These are phyloP conservation scores for Nezara viridula DNA, from an alignment of 2,888 invertebrate genomes.

Conservation along the genomic window DNA sequence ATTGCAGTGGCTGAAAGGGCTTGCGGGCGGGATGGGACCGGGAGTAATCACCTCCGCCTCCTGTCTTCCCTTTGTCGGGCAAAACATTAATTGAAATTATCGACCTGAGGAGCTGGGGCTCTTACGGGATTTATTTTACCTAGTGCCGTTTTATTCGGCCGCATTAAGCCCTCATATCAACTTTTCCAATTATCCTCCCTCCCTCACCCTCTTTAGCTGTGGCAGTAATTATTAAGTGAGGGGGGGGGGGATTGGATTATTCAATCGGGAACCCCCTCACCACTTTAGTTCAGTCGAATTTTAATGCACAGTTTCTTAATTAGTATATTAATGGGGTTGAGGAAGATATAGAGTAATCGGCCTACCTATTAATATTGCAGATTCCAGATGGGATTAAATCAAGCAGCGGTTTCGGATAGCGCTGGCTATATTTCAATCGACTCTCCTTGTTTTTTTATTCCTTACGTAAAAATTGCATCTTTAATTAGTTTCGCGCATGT, in stretches of 20 bases:
- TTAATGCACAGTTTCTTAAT: slow-evolving; percentile 42
- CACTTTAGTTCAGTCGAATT: slow-evolving; percentile 35
- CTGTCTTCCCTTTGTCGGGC: slow-evolving; percentile 57
- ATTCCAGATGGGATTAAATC: not conserved
- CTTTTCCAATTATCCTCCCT: slow-evolving; percentile 54
- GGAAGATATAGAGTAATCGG: not conserved
- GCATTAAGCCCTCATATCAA: slow-evolving; percentile 57
- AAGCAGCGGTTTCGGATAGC: not conserved
- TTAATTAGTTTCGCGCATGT: no score
- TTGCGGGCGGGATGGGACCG: not conserved
- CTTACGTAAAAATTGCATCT: no score
- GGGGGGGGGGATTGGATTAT: slow-evolving; percentile 42
- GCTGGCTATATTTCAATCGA: no score
- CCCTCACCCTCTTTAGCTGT: slow-evolving; percentile 22
- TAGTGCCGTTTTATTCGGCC: slow-evolving; percentile 52
- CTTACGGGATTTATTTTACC: slow-evolving; percentile 49
- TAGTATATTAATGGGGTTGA: slow-evolving; percentile 26
- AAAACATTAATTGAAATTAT: slow-evolving; percentile 60
- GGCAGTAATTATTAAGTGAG: slow-evolving; percentile 44
- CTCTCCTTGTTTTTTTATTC: no score
- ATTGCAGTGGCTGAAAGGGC: not conserved
- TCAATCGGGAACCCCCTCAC: slow-evolving; percentile 17
- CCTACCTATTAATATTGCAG: slow-evolving; percentile 9
- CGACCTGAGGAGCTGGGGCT: slow-evolving; percentile 45
- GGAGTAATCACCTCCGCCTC: slow-evolving; percentile 52